Base-by-base conservation (phyloP, 2,888 invertebrate species). In the Campaea margaritaria region DNA sequence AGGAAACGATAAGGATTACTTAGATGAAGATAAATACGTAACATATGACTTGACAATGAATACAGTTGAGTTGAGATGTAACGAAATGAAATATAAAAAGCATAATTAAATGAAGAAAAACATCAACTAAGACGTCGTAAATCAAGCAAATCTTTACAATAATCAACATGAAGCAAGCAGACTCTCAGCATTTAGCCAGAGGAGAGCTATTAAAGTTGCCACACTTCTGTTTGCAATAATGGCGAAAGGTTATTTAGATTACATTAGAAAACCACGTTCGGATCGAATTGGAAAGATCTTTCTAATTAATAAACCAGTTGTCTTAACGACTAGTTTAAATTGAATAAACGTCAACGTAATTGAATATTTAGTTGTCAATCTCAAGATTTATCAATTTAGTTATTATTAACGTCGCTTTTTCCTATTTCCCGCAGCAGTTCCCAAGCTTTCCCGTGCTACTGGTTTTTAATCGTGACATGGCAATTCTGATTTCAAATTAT, bases 381-480 rank as follows among this genome's bases (percentile, higher is more conserved):
- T 47, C 21, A 42, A 51, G 11, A 47, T 41, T 14, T 27, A 46
- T 45, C 49, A 59, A 60, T 60, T 47, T 41, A 49, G 49, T 49
- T 58, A 48, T 59, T 54, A 60, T 47, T 50, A 57, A 42, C 28
- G 3, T 43, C 46, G 42, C 58, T 62, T 68, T 68, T 68, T 61
- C 63, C 59, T 39, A 49, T 62, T 62, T 64, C 59, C 59, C 55
- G 59, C 15, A n/a, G 16, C 38, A 60, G 54, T 68, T 68, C 66
- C 57, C 64, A 66, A 12, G 58, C 68, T 68, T 68, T 68, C 68
- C 57, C 55, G 38, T 8, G 43, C 12, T 27, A 58, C 62, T 38
- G 16, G 62, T 57, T 58, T 55, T 57, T 45, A 57, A 61, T 48
- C 31, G 45, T 31, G 21, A 53, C 34, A 58, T 53, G 48, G 54